Evolutionary conservation across 1,140 invertebrate species (phyloP), one percentile per base, ranked within the genome.

Genomic region (Meloidogyne hapla): DNA sequence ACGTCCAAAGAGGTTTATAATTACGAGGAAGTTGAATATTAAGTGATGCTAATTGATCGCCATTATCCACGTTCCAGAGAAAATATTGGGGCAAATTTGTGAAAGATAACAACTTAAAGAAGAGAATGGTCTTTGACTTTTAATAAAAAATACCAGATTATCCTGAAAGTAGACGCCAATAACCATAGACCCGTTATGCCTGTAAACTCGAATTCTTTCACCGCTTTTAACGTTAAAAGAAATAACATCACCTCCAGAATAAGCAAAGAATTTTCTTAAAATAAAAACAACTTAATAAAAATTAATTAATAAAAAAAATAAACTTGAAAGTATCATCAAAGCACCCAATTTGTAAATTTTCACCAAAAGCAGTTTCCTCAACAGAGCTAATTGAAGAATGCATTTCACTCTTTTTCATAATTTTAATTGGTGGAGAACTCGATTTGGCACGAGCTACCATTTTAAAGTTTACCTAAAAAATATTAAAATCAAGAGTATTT

Each of bases 241-340:
- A 56, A 56, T 13, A n/a, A 56, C 48, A 56, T 56, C 48, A 56
- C 5, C 6, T 4, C 48, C 48, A 56, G 48, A 56, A 56, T 56
- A 56, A n/a, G 48, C 48, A 56, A n/a, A 56, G 48, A 56, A 56
- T 56, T 56, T 56, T n/a, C 48, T 56, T 56, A 56, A 56, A 56
- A n/a, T n/a, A 56, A 56, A 56, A n/a, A 33, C 33, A 33, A 33
- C 9, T 33, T 33, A n/a, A 48, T 15, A 6, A 4, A 6, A 21
- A 6, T 56, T 42, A 42, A 56, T 56, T 56, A 21, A 45, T 15
- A 8, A 15, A 45, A 45, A n/a, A 18, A 48, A 18, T 48, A n/a
- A 56, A 56, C 48, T 21, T 56, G 48, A 56, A 56, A n/a, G 18
- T 56, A 56, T 56, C 48, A 56, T 56, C 48, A 56, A 56, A 56